These are phyloP conservation scores for Balanococcus diminutus DNA, from an alignment of 2,888 invertebrate genomes.

Conservation along the genomic window DNA sequence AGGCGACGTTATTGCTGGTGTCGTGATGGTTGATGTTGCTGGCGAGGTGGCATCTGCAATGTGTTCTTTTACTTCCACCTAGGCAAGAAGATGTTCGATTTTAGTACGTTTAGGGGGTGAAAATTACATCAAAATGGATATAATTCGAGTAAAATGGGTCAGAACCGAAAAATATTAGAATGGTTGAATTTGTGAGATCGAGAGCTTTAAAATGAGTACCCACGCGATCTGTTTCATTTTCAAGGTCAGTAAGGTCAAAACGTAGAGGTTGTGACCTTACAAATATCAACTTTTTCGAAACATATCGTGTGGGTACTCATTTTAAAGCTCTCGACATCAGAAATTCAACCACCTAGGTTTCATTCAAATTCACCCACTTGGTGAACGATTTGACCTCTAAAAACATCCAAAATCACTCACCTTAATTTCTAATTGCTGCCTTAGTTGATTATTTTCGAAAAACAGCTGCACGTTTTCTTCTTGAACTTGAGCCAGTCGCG, in stretches of 20 bases:
- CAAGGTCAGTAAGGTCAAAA: background rate
- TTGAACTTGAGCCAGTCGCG: conserved; percentile 28
- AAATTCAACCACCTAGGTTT: background rate
- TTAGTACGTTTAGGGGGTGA: background rate
- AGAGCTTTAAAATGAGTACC: background rate
- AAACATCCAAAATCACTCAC: background rate
- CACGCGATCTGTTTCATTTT: background rate
- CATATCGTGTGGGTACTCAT: background rate
- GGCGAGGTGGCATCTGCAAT: background rate
- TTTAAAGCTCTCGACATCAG: background rate
- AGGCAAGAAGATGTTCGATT: background rate
- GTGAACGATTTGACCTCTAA: background rate
- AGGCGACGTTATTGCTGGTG: background rate
- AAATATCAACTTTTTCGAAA: background rate
- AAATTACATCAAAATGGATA: background rate
- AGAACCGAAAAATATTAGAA: background rate
- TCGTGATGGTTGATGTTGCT: background rate
- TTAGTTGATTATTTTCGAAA: conserved; percentile 55
- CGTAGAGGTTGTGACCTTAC: background rate
- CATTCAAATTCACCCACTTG: background rate
- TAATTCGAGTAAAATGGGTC: background rate
- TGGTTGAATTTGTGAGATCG: background rate
- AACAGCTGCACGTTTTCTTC: conserved; percentile 55
- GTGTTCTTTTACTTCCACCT: background rate
- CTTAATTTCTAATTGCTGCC: conserved; percentile 55